Base-by-base conservation (phyloP, 2,113 vertebrate species). In the Psittacara wagleri region DNA sequence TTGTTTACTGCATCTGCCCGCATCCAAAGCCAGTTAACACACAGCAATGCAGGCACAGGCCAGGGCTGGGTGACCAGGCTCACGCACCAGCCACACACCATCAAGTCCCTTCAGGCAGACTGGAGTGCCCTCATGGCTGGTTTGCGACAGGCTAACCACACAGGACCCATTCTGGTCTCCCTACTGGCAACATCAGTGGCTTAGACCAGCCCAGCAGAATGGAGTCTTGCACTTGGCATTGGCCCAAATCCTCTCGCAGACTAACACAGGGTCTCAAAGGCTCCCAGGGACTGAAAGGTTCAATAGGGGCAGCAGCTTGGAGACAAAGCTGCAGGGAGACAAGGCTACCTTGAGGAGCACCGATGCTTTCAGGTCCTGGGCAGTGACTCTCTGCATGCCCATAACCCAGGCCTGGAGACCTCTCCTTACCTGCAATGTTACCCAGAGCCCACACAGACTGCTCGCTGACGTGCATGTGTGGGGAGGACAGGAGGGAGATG, bases 401-500 rank as follows among this genome's bases (percentile, higher is more conserved):
- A 46, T 31, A 35, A 13, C 33, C 62, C 37, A 39, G 28, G 14
- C 35, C 63, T 37, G 59, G 52, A 67, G 41, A 37, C 13, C 15
- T 8, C 13, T 4, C 15, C 97, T 97, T 88, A 99, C 99, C 99
- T 86, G 99, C 99, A 6, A 99, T 98, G 69, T 99, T 99, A 28
- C 99, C 99, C 39, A 99, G 96, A 4, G 99, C 99, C 99, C 99
- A 99, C 70, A 99, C 98, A 0, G 99, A 95, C 96, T 99, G 99
- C 83, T 99, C 99, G 2, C 99, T 99, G 97, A 99, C 98, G 83
- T 98, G 98, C 95, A 98, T 69, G 78, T 98, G 85, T 0, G 99
- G 98, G 8, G 99, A 99, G 7, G 98, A 97, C 72, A 99, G 96
- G 61, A 99, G 97, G 39, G 96, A 61, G 14, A 99, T 97, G 82